A percentile compares a stretch with the other conserved stretches of the same genome.
phyloP scores from a whole-genome alignment of 2,888 invertebrate genomes.

The Nudaria mundana region DNA sequence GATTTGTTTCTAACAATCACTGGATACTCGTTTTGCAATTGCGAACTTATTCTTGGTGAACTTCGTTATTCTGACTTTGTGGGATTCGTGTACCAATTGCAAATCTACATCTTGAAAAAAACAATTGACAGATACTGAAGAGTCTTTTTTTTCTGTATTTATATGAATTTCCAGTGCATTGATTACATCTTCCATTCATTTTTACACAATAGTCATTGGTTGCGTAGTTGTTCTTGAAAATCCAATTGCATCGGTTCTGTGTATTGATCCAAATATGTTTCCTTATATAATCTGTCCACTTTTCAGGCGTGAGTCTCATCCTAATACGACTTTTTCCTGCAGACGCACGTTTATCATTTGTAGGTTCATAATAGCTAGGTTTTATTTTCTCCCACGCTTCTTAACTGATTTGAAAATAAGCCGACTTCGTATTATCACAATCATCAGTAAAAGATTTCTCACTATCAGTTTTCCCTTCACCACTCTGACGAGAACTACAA shows the following conservation, averaged over 20 bases:
- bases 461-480: no score
- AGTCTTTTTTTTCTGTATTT: slow-evolving; percentile 2
- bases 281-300: no score
- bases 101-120: slow-evolving; percentile 3
- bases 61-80: slow-evolving; percentile 10
- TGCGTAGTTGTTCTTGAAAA: slow-evolving; percentile 10
- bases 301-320: no score
- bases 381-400: no score
- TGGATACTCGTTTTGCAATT: background rate
- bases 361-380: no score
- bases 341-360: no score
- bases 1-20: slow-evolving; percentile 1
- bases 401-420: no score
- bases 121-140: slow-evolving; percentile 3
- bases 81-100: slow-evolving; percentile 6
- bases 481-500: no score
- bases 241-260: slow-evolving; percentile 9
- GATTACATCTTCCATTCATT: slow-evolving; percentile 1
- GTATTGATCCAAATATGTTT: slow-evolving; percentile 12
- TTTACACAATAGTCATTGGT: slow-evolving; percentile 4
- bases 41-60: background rate
- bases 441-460: no score
- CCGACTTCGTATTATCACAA: no score
- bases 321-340: no score
- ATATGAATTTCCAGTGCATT: slow-evolving; percentile 5